Evolutionary conservation across 2,113 vertebrate species (phyloP).

Genomic region (Ochotona curzoniae): DNA sequence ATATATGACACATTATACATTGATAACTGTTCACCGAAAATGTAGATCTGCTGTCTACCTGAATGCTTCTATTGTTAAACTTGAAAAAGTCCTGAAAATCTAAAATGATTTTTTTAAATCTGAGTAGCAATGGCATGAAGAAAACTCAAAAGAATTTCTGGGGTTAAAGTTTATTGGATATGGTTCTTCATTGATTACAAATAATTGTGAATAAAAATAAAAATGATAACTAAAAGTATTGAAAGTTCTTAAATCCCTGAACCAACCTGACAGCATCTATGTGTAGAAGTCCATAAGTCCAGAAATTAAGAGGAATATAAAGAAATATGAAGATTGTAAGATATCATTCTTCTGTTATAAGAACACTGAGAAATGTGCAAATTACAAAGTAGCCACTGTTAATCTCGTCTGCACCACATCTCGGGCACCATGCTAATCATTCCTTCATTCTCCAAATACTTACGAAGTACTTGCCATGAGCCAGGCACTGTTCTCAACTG

Average conservation of each 20-base stretch:
- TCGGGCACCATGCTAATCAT: background rate
- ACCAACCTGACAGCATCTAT: background rate
- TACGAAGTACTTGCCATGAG: background rate
- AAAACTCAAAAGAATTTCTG: background rate
- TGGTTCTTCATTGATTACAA: background rate
- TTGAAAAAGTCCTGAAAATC: background rate
- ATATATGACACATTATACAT: background rate
- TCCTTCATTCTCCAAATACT: background rate
- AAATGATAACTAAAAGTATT: background rate
- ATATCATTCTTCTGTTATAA: background rate
- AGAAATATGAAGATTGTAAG: background rate
- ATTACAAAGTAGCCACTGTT: background rate
- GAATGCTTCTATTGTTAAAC: slow-evolving; percentile 29
- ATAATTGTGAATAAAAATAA: background rate
- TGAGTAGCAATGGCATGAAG: background rate
- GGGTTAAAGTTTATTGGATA: background rate
- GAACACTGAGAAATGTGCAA: background rate
- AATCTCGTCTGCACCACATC: background rate
- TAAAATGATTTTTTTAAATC: background rate
- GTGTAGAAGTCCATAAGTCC: background rate
- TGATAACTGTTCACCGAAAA: background rate
- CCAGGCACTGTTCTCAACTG: background rate
- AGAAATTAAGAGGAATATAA: background rate
- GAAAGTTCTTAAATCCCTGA: background rate
- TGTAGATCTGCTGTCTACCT: slow-evolving; percentile 39